Conservation (phyloP, 2,113 vertebrate species). For the Centrocercus urophasianus region DNA sequence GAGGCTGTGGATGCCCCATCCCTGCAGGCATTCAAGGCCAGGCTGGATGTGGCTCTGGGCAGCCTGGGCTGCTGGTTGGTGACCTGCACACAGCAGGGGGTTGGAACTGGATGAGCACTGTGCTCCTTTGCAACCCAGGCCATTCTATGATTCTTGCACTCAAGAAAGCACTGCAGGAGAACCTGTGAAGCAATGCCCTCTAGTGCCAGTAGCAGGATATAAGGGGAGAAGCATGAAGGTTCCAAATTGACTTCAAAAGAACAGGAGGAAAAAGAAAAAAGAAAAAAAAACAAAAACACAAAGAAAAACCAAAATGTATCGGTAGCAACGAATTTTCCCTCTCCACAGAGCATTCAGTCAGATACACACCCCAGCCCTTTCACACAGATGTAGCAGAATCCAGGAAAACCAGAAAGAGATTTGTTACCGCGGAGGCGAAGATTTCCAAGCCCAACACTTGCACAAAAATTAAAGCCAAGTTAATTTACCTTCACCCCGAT, state of each 20-base stretch:
- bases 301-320: background rate
- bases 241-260: background rate
- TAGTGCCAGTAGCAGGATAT: background rate
- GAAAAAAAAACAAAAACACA: background rate
- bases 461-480: background rate
- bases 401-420: background rate
- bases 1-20: too few species aligned
- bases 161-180: background rate
- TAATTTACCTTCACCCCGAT: slow-evolving; percentile 88
- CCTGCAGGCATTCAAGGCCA: too few species aligned
- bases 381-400: background rate
- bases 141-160: background rate
- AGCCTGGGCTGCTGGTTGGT: too few species aligned
- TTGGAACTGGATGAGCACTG: too few species aligned
- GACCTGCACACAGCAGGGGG: too few species aligned
- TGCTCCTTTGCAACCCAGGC: too few species aligned
- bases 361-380: background rate
- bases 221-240: background rate
- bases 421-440: background rate
- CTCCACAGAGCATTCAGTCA: background rate
- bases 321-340: background rate
- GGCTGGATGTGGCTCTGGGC: too few species aligned
- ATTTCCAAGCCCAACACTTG: fast-evolving
- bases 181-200: background rate
- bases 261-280: background rate